A percentile compares a stretch with the other conserved stretches of the same genome.
These are phyloP conservation scores for Amblyjoppa fuscipennis DNA, from an alignment of 2,888 invertebrate genomes.

Conservation along the genomic window DNA sequence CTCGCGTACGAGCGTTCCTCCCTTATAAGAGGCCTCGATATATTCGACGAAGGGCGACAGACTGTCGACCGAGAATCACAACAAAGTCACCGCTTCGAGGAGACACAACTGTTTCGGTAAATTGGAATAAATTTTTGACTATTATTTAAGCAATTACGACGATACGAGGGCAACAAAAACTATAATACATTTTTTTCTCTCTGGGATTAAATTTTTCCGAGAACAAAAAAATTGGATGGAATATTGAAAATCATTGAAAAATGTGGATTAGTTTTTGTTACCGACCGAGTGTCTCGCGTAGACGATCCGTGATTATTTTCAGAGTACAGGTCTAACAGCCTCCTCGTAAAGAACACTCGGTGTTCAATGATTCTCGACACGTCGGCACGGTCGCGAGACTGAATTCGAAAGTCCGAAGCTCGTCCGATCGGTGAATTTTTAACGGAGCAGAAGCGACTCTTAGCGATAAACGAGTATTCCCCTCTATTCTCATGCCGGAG, in stretches of 20 bases:
- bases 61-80: background rate
- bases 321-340: background rate
- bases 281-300: too few relatives aligned
- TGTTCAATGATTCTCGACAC: slow-evolving; percentile 4
- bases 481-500: slow-evolving; percentile 6
- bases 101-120: slow-evolving; percentile 5
- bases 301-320: too few relatives aligned
- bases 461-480: slow-evolving; percentile 11
- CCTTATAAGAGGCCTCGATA: slow-evolving; percentile 31
- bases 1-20: slow-evolving; percentile 44
- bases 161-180: too few relatives aligned
- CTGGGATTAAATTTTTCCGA: too few relatives aligned
- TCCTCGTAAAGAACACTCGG: background rate
- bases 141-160: background rate
- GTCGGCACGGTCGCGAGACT: background rate
- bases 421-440: background rate
- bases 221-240: too few relatives aligned
- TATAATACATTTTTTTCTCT: too few relatives aligned
- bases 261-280: too few relatives aligned
- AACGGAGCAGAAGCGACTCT: background rate
- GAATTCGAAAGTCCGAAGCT: background rate
- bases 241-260: too few relatives aligned
- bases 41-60: slow-evolving; percentile 30
- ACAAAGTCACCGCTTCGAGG: background rate
- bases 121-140: background rate